Evolutionary conservation across 2,797 vertebrate species (phyloP).

Genomic region (Limnodromus scolopaceus): DNA sequence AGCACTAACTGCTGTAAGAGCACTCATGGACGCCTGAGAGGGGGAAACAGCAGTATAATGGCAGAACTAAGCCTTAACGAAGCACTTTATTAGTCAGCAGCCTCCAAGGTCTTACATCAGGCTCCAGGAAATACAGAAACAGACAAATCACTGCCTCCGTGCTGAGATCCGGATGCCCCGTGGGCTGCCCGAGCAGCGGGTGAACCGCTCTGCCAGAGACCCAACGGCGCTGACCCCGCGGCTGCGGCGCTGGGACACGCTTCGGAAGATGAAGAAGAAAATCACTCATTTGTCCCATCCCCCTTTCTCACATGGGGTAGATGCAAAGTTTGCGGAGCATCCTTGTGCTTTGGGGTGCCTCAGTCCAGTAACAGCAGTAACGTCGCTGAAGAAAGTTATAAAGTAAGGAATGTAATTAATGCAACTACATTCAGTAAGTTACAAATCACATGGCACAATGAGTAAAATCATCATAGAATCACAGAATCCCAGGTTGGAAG

Average conservation of each 20-base stretch:
- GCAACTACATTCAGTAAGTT: not conserved
- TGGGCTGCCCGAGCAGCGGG: rapidly evolving
- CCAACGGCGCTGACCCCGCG: rapidly evolving
- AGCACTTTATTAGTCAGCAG: not conserved
- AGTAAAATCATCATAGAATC: not conserved
- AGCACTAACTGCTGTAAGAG: not conserved
- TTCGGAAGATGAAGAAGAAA: not conserved
- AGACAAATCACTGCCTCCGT: rapidly evolving
- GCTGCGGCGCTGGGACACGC: rapidly evolving
- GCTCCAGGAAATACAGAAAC: not conserved
- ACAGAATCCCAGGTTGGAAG: not conserved
- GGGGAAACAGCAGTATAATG: not conserved
- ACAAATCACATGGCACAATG: rapidly evolving
- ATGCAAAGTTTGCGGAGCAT: rapidly evolving
- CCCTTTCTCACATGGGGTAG: rapidly evolving
- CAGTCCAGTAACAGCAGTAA: rapidly evolving
- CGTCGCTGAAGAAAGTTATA: rapidly evolving
- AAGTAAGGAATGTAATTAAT: not conserved
- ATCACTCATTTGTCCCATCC: rapidly evolving
- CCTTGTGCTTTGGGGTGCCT: rapidly evolving
- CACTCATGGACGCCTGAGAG: not conserved
- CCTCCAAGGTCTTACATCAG: rapidly evolving
- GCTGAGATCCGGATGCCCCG: rapidly evolving
- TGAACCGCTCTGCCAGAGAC: not conserved
- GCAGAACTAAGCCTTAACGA: not conserved